Evolutionary conservation across 2,888 invertebrate genomes (phyloP), one percentile per base, ranked within the genome.

Genomic region (Campaea margaritaria): DNA sequence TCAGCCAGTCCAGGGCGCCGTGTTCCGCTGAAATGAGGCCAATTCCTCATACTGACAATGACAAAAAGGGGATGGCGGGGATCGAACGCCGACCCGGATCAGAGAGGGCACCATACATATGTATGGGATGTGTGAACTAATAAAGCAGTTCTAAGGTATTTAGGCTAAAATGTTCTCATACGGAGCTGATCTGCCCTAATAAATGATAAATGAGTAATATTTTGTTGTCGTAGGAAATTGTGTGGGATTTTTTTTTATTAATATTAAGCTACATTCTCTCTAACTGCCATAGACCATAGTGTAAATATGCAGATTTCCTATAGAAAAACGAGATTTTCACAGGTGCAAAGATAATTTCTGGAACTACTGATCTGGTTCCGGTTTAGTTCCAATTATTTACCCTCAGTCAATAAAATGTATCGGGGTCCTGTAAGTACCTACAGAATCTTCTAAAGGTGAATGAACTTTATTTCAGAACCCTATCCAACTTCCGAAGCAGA

Each of bases 11-110:
- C 58, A 48, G 51, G 31, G 31, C 8, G 8, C 21, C 62, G 63
- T 68, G 68, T 66, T 60, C 67, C 61, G 65, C 62, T 69, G 72
- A 75, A 81, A 86, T 81, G 80, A 74, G 69, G 34, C 69, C 74
- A 75, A 87, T 88, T 68, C 78, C 70, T 87, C 87, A 84, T 82
- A 69, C 74, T 84, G 87, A 85, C 88, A 86, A 76, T 85, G 87
- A 88, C 77, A 78, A 76, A 85, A 79, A 68, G 74, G 72, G 62
- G 65, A 62, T 56, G 53, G 49, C 21, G 12, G 31, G 58, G 61
- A 67, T 65, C 55, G 61, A 61, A 62, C 58, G 43, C 53, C 47
- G 53, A 46, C 58, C 57, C 62, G 39, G 44, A 43, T 58, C 60
- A 34, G 44, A 34, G 47, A 44, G 48, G 49, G 39, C 36, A 51